phyloP scores from a whole-genome alignment of 2,113 vertebrate genomes.

The Boleophthalmus pectinirostris region DNA sequence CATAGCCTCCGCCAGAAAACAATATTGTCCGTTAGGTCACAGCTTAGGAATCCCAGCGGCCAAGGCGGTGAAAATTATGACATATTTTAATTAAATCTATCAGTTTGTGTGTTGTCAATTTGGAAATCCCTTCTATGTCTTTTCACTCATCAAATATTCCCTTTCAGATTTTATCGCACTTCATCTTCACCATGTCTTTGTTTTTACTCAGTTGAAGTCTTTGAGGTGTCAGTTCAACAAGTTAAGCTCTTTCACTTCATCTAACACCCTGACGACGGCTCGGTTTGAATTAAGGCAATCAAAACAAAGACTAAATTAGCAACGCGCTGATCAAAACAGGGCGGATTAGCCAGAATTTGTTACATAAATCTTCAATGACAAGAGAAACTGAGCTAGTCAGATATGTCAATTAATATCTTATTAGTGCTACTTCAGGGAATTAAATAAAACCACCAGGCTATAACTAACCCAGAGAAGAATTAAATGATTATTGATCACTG shows the following conservation, averaged over 20 bases:
- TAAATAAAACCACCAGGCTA: constrained; percentile 4
- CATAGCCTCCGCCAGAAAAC: constrained; percentile 69
- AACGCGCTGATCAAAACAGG: constrained; percentile 62
- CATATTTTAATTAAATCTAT: constrained; percentile 79
- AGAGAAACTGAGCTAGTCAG: constrained; percentile 28
- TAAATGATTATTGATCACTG: constrained; percentile 5
- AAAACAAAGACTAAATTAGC: constrained; percentile 64
- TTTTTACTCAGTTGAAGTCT: constrained; percentile 53
- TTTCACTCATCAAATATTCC: constrained; percentile 28
- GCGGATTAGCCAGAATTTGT: constrained; percentile 56
- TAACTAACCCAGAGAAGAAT: constrained; percentile 14
- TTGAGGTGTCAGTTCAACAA: constrained; percentile 67
- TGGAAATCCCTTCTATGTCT: constrained; percentile 64
- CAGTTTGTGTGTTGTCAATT: constrained; percentile 69
- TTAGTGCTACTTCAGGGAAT: not conserved
- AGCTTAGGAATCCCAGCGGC: constrained; percentile 71
- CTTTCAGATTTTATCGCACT: constrained; percentile 28
- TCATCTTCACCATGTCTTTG: constrained; percentile 27
- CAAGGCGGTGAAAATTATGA: constrained; percentile 71
- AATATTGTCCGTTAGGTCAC: constrained; percentile 75
- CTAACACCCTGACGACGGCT: constrained; percentile 36
- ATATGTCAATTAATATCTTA: not conserved
- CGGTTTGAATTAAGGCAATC: constrained; percentile 54
- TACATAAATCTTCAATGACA: constrained; percentile 58
- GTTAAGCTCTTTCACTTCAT: constrained; percentile 64